Conservation (phyloP, 2,888 invertebrate genomes). For the Junonia oenone region DNA sequence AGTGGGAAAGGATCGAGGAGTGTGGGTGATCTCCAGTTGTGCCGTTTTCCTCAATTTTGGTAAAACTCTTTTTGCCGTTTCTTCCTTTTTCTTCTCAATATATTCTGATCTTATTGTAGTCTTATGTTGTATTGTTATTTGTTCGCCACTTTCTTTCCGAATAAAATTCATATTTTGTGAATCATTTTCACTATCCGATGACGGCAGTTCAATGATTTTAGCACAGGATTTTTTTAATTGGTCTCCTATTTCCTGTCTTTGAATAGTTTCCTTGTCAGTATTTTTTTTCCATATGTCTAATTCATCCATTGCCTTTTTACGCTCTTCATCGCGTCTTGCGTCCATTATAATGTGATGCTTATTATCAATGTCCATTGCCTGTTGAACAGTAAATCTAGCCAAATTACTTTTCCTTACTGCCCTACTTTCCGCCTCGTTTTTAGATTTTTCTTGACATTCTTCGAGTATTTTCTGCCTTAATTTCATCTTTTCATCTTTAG, state of each 20-base stretch:
- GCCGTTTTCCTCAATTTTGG: conserved; percentile 80
- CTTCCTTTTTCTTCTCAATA: conserved; percentile 56
- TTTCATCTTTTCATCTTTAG: conserved; percentile 77
- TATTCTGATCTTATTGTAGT: conserved; percentile 52
- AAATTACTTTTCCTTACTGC: conserved; percentile 72
- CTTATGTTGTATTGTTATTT: conserved; percentile 35
- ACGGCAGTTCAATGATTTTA: conserved; percentile 43
- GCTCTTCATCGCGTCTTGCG: conserved; percentile 79
- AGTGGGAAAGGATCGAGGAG: conserved; percentile 88
- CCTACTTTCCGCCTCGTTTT: conserved; percentile 75
- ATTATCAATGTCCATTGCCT: conserved; percentile 69
- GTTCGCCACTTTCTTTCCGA: conserved; percentile 17
- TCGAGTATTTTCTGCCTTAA: conserved; percentile 79
- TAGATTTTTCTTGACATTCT: conserved; percentile 75
- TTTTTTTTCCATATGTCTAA: conserved; percentile 80
- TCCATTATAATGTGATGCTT: conserved; percentile 82
- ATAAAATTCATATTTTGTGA: conserved; percentile 18
- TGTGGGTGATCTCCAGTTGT: conserved; percentile 84
- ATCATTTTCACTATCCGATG: conserved; percentile 38
- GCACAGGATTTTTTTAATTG: conserved; percentile 34
- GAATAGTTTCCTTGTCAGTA: conserved; percentile 5
- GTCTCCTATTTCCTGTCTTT: conserved; percentile 19
- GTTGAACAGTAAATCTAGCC: conserved; percentile 74
- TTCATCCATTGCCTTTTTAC: conserved; percentile 82
- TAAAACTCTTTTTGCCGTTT: conserved; percentile 55